These are phyloP conservation scores for Ariolimax columbianus DNA, from an alignment of 2,888 invertebrate species.

Conservation along the genomic window DNA sequence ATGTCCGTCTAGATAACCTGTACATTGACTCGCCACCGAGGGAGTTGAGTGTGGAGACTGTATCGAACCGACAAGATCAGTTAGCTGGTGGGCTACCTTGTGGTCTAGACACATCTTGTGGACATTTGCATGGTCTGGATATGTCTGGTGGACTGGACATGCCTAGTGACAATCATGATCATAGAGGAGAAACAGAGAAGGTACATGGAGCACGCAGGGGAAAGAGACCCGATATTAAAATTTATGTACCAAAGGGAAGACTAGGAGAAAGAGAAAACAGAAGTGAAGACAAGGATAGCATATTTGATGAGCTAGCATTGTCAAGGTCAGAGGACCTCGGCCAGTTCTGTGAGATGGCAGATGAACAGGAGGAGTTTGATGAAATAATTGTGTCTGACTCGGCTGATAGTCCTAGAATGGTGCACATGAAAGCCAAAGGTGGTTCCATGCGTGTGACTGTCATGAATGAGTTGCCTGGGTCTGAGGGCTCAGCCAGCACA, in stretches of 20 bases:
- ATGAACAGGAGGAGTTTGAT: slow-evolving; percentile 15
- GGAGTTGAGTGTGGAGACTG: slow-evolving; percentile 15
- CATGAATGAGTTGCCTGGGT: slow-evolving; percentile 27
- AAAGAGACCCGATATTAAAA: slow-evolving; percentile 61
- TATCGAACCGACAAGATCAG: background rate
- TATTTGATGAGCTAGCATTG: background rate
- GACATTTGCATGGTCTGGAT: no score
- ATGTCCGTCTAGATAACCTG: slow-evolving; percentile 39
- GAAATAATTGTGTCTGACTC: slow-evolving; percentile 39
- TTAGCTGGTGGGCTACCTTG: background rate
- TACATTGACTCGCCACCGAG: slow-evolving; percentile 45
- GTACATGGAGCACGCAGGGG: slow-evolving; percentile 42
- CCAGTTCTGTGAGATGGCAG: slow-evolving; percentile 45
- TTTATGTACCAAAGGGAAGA: slow-evolving; percentile 70
- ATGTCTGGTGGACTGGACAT: background rate
- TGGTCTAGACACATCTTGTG: background rate
- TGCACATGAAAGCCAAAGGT: slow-evolving; percentile 57
- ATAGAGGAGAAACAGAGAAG: slow-evolving; percentile 31
- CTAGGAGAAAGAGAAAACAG: slow-evolving; percentile 57
- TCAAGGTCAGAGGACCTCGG: slow-evolving; percentile 42
- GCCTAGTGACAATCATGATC: background rate
- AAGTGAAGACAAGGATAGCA: slow-evolving; percentile 41
- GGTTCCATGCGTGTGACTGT: slow-evolving; percentile 69
- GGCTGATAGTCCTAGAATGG: slow-evolving; percentile 51
- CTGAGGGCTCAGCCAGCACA: slow-evolving; percentile 5